Conservation (phyloP, 2,113 vertebrate genomes). For the Scophthalmus maximus region DNA sequence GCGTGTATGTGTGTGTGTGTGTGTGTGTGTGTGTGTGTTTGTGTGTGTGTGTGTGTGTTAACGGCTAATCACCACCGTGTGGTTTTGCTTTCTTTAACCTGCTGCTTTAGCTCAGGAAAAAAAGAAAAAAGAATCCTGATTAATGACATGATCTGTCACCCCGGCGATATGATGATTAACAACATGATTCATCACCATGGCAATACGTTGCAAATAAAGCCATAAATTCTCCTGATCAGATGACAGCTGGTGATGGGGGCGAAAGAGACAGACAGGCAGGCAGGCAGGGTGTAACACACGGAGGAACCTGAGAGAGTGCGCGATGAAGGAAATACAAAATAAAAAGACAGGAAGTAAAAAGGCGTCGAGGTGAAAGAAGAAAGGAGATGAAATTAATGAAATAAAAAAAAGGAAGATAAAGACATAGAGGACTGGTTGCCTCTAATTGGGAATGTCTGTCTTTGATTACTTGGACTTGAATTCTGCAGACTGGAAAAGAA, state of each 20-base stretch:
- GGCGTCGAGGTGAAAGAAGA: background rate
- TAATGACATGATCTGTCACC: constrained; percentile 78
- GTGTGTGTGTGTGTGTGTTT: constrained; percentile 31
- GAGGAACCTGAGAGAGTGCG: background rate
- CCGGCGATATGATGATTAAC: constrained; percentile 76
- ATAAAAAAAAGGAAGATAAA: constrained; percentile 14
- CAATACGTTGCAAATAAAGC: constrained; percentile 74
- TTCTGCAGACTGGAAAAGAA: constrained; percentile 32
- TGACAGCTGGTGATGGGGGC: constrained; percentile 56
- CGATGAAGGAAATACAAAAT: constrained; percentile 4
- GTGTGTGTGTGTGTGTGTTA: constrained; percentile 48
- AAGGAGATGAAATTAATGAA: constrained; percentile 11
- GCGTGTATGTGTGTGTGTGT: constrained; percentile 31
- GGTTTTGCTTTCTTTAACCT: constrained; percentile 66
- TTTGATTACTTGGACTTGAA: constrained; percentile 21
- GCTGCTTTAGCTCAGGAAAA: constrained; percentile 47
- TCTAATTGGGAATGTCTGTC: constrained; percentile 63
- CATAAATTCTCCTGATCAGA: constrained; percentile 76
- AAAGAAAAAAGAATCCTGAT: constrained; percentile 55
- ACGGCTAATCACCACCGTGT: constrained; percentile 74
- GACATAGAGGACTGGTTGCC: constrained; percentile 32
- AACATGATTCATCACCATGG: constrained; percentile 75
- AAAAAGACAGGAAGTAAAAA: constrained; percentile 16
- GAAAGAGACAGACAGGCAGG: constrained; percentile 40
- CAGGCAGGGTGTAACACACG: constrained; percentile 21